phyloP scores from a whole-genome alignment of 64 coral and sea anemone genomes.

The Cladopsammia gracilis region DNA sequence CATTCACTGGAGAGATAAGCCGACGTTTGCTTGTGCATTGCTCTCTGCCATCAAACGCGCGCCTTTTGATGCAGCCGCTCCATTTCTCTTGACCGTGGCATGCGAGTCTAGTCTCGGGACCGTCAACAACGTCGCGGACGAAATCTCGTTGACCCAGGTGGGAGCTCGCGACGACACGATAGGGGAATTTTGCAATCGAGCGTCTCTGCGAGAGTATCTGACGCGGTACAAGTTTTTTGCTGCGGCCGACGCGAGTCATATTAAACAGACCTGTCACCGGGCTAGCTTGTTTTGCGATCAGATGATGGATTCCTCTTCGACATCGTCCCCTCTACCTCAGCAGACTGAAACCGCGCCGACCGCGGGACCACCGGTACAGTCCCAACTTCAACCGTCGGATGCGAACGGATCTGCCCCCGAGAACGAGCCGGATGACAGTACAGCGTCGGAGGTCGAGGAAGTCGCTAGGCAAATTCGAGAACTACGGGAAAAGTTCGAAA shows the following conservation, averaged over 20 bases:
- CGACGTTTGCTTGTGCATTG: not conserved
- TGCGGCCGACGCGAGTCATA: not conserved
- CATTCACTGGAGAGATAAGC: not conserved
- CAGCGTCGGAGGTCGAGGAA: not conserved
- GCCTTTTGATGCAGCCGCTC: not conserved
- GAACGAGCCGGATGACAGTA: not conserved
- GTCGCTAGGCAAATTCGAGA: not conserved
- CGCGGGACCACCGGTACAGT: too few species aligned
- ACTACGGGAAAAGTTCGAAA: not conserved
- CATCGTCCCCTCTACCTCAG: too few species aligned
- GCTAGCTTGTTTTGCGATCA: not conserved
- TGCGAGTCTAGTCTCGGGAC: not conserved
- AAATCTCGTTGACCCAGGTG: not conserved
- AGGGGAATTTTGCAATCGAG: not conserved
- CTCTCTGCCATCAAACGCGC: not conserved
- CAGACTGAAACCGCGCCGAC: too few species aligned
- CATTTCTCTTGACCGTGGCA: not conserved
- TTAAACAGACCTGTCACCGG: not conserved
- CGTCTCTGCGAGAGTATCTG: not conserved
- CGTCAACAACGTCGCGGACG: not conserved
- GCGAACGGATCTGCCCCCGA: not conserved
- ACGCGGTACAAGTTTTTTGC: not conserved
- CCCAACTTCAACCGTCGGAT: too few species aligned
- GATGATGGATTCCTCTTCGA: too few species aligned
- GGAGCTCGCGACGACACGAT: not conserved